A percentile compares a stretch with the other conserved stretches of the same genome.
Conservation (phyloP, 2,888 invertebrate genomes). For the Cosmia pyralina region DNA sequence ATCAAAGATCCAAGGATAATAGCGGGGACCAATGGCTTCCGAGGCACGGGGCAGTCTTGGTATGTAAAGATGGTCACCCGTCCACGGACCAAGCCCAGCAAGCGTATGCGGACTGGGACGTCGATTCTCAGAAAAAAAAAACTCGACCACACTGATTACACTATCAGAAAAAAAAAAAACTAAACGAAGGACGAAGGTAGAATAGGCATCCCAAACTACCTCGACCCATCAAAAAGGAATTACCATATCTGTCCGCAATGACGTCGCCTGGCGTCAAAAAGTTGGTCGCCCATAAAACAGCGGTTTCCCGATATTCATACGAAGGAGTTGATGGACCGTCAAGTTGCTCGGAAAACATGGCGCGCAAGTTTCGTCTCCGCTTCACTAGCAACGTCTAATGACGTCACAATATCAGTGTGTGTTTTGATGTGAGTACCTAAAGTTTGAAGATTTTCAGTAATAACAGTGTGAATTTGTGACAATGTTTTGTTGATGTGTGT, state of each 20-base stretch:
- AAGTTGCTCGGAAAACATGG: conserved; percentile 59
- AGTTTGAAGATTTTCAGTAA: conserved; percentile 14
- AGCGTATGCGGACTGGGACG: too few relatives aligned
- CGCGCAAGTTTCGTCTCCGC: conserved; percentile 45
- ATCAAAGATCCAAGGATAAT: too few relatives aligned
- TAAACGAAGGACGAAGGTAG: conserved; percentile 1
- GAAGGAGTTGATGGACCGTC: conserved; percentile 60
- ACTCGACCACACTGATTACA: not conserved
- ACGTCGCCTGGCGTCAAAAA: conserved; percentile 67
- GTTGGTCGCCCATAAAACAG: conserved; percentile 67
- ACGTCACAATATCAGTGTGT: conserved; percentile 48
- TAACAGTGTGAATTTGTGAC: conserved; percentile 1
- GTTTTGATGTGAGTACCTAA: conserved; percentile 26
- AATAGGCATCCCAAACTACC: conserved; percentile 17
- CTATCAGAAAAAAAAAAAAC: conserved; percentile 9
- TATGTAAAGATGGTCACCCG: too few relatives aligned
- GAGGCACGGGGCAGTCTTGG: too few relatives aligned
- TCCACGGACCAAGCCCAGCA: too few relatives aligned
- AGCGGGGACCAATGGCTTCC: too few relatives aligned
- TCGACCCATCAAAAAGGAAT: conserved; percentile 42
- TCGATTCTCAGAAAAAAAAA: not conserved
- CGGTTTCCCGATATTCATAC: conserved; percentile 66
- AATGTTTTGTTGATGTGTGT: not conserved
- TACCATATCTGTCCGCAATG: conserved; percentile 36
- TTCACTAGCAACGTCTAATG: conserved; percentile 45